Percentiles rank a stretch among this genome's conserved stretches.
phyloP scores from a whole-genome alignment of 2,888 invertebrate genomes.

The Endomychus coccineus region DNA sequence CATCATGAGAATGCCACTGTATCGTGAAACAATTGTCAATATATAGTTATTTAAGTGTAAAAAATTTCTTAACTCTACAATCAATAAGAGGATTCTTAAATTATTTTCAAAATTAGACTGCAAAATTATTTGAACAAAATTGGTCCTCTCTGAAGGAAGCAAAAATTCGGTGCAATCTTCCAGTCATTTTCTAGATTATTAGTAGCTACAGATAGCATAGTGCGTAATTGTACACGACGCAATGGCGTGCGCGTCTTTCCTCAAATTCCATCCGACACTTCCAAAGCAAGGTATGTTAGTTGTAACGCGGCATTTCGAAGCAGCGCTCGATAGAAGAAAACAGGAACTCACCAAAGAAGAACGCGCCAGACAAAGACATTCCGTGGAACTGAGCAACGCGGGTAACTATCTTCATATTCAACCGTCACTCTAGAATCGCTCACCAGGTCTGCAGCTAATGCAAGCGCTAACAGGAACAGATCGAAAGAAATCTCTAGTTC shows the following conservation, averaged over 20 bases:
- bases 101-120: too few relatives aligned
- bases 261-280: constrained; percentile 85
- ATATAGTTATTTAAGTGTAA: too few relatives aligned
- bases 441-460: constrained; percentile 71
- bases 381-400: constrained; percentile 70
- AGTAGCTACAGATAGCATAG: too few relatives aligned
- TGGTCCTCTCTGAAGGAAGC: too few relatives aligned
- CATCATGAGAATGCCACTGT: too few relatives aligned
- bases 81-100: too few relatives aligned
- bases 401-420: constrained; percentile 70
- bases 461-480: constrained; percentile 61
- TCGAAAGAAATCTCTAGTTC: constrained; percentile 42
- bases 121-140: too few relatives aligned
- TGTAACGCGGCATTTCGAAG: constrained; percentile 53
- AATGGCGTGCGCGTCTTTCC: constrained; percentile 94
- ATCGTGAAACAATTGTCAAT: too few relatives aligned
- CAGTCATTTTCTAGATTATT: too few relatives aligned
- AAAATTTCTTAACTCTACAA: too few relatives aligned
- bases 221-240: constrained; percentile 97
- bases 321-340: constrained; percentile 42
- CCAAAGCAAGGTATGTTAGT: constrained; percentile 74
- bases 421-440: constrained; percentile 71
- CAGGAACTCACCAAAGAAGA: constrained; percentile 52
- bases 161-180: too few relatives aligned
- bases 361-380: constrained; percentile 70